Base-by-base conservation (phyloP, 2,888 invertebrate genomes). In the Caenorhabditis sinica region DNA sequence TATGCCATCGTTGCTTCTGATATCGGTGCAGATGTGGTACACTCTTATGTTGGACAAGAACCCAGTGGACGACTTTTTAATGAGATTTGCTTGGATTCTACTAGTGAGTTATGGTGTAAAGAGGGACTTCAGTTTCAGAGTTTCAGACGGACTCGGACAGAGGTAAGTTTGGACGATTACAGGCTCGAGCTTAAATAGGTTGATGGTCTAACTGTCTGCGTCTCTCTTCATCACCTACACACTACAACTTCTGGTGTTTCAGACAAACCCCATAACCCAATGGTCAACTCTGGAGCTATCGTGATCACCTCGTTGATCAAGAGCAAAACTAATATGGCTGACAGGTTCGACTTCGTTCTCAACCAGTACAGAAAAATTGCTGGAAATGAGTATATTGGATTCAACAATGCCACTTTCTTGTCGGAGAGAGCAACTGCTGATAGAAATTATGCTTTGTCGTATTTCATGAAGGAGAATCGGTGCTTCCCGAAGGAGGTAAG, bases 261-360 rank as follows among this genome's bases (percentile, higher is more conserved):
- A 97, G 97, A 97, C 94, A 97, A 97, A 93, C 98, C 98, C 0
- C 98, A 98, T 93, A 98, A 98, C 94, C 98, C 98, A 0, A 97
- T 98, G 97, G 97, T 98, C 86, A 98, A 98, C 93, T 96, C 98
- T 15, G 98, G 98, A 25, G 97, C 98, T 53, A 97, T 98, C 90
- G 94, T 98, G 80, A 95, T 96, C 4, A 97, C 97, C 92, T 96
- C 97, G 0, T 94, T 98, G 17, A 88, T 94, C 23, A 93, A 93
- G 75, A 90, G 90, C 65, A 91, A 92, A 28, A 58, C 36, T 13
- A 91, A 90, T 60, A 92, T 93, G 51, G 93, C 94, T 8, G 94
- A 94, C 87, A 90, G 93, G 40, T 94, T 94, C 90, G 93, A 94
- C 76, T 93, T 92, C 53, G 85, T 90, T 71, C 76, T 93, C 25